Conservation (phyloP, 2,113 vertebrate genomes). For the Halcyon malimbica region DNA sequence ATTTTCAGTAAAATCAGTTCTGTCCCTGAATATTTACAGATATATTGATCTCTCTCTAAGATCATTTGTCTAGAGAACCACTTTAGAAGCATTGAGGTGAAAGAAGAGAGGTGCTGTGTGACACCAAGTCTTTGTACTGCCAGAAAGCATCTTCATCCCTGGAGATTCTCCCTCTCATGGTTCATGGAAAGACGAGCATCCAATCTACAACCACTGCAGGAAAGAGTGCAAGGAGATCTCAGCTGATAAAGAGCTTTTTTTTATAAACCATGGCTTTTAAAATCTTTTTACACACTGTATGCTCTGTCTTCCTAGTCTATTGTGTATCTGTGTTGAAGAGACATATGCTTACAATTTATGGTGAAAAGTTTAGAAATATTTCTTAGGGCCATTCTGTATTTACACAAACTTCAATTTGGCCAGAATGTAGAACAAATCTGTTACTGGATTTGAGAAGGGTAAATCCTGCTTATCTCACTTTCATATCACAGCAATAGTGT, state of each 20-base stretch:
- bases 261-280: accelerated
- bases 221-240: neutral
- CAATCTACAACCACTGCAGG: accelerated
- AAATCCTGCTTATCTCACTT: neutral
- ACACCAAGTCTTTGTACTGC: neutral
- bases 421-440: accelerated
- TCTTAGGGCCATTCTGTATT: neutral
- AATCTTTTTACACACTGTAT: accelerated
- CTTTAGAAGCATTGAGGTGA: neutral
- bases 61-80: neutral
- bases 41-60: neutral
- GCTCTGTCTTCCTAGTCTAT: neutral
- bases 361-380: neutral
- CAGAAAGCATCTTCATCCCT: neutral
- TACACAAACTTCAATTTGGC: neutral
- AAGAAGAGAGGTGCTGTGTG: neutral
- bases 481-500: neutral
- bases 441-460: accelerated
- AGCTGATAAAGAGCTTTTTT: neutral
- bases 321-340: neutral
- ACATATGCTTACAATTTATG: neutral
- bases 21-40: neutral
- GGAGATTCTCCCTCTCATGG: neutral
- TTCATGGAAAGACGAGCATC: neutral
- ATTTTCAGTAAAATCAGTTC: neutral